Evolutionary conservation across 2,113 vertebrate species (phyloP), one percentile per base, ranked within the genome.

Genomic region (Euleptes europaea): DNA sequence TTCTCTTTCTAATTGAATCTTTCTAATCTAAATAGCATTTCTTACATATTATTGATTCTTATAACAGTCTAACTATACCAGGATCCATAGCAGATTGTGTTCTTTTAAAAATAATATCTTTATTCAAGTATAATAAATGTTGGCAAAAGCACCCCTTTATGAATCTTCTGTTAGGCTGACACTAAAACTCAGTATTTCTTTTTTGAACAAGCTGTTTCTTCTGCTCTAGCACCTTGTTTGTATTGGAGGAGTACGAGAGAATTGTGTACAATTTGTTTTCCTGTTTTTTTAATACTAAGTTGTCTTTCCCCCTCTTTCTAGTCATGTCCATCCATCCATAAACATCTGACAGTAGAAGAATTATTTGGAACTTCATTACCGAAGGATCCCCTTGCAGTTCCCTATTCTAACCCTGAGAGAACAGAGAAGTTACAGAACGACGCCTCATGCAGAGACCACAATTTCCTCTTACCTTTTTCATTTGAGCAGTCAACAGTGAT

Each of bases 311-410:
- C 65, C 15, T 87, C 85, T 94, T 91, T 94, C 12, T 94, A 99
- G 98, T 95, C 91, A 60, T 93, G 96, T 90, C 96, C 96, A 31
- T 94, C 97, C n/a, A 95, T 97, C 44, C 97, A 98, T 87, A 99
- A 98, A 92, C 98, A 99, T 94, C 98, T 99, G 93, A 99, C 98
- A 4, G 97, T 99, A n/a, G 98, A 99, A 95, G 98, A 99, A 83
- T 95, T 99, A 57, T 99, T 99, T 90, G 98, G 98, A 90, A 98
- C 98, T 0, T 97, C 98, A 82, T 92, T 99, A 78, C 96, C 97
- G n/a, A 99, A 98, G 93, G 98, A 99, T 40, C 95, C 97, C n/a
- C 85, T 96, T 4, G 3, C 91, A 88, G 38, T 92, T 90, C 21
- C 79, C 0, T 90, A 95, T 92, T 90, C 97, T 31, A 91, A 88